Percentiles rank a stretch among this genome's conserved stretches.
Evolutionary conservation across 2,888 invertebrate species (phyloP).

Genomic region (Epistrophe eligans): DNA sequence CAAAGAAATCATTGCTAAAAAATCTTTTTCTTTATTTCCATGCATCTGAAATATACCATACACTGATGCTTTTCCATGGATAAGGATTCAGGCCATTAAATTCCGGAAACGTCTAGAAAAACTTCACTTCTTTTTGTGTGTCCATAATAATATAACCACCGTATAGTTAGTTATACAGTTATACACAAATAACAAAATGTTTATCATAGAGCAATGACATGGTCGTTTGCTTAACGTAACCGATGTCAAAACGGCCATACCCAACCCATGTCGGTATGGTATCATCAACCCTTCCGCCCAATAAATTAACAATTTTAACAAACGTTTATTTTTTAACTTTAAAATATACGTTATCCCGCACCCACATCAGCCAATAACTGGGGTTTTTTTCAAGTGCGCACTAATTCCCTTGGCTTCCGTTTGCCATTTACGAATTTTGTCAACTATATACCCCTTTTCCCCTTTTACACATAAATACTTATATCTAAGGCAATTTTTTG

Average conservation of each 20-base stretch:
- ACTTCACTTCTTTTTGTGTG: conserved; percentile 62
- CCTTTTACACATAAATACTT: background rate
- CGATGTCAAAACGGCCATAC: conserved; percentile 39
- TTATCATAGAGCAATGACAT: conserved; percentile 70
- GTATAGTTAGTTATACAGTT: background rate
- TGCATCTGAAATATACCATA: background rate
- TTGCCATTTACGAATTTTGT: conserved; percentile 59
- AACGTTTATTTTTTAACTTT: conserved; percentile 52
- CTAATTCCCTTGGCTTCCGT: conserved; percentile 73
- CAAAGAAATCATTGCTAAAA: conserved; percentile 53
- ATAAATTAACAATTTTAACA: conserved; percentile 71
- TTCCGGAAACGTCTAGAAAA: conserved; percentile 80
- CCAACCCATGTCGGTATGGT: too few relatives aligned
- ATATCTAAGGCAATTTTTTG: background rate
- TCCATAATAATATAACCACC: conserved; percentile 1
- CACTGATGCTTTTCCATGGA: conserved; percentile 10
- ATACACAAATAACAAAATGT: conserved; percentile 60
- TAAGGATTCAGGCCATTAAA: conserved; percentile 84
- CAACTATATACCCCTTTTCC: conserved; percentile 40
- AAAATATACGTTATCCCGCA: conserved; percentile 64
- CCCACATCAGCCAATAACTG: conserved; percentile 62
- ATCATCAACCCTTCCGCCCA: conserved; percentile 72
- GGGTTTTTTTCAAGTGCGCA: conserved; percentile 73
- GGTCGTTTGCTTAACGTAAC: conserved; percentile 56
- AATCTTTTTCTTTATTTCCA: background rate